Evolutionary conservation across 2,888 invertebrate genomes (phyloP).

Genomic region (Drosophila barbarae): DNA sequence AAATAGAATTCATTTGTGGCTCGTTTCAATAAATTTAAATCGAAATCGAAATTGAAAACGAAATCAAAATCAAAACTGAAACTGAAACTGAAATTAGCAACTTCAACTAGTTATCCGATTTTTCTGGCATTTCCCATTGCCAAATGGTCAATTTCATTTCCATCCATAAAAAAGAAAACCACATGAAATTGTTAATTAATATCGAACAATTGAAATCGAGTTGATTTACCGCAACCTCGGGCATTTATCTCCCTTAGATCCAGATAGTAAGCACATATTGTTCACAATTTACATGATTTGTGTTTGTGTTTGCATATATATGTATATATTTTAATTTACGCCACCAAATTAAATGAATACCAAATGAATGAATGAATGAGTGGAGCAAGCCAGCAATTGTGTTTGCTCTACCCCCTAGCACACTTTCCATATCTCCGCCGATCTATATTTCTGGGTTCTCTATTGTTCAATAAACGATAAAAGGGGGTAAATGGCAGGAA

Average conservation of each 20-base stretch:
- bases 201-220: conserved; percentile 61
- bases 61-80: conserved; percentile 3
- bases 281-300: conserved; percentile 18
- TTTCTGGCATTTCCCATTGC: not conserved
- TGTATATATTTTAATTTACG: conserved; percentile 21
- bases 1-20: conserved; percentile 14
- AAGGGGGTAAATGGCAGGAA: conserved; percentile 8
- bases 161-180: conserved; percentile 33
- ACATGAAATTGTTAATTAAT: conserved; percentile 70
- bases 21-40: not conserved
- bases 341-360: conserved; percentile 54
- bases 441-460: conserved; percentile 24
- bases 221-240: conserved; percentile 15
- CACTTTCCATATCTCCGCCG: conserved; percentile 5
- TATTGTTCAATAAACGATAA: conserved; percentile 20
- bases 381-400: conserved; percentile 25
- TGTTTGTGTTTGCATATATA: conserved; percentile 13
- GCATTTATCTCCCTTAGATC: conserved; percentile 5
- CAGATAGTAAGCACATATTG: conserved; percentile 12
- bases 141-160: conserved; percentile 20
- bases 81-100: conserved; percentile 11
- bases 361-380: conserved; percentile 47
- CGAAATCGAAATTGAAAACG: not conserved
- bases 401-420: not conserved
- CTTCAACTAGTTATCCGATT: conserved; percentile 17